Base-by-base conservation (phyloP, 2,888 invertebrate genomes). In the Hypselothyrea guttata region DNA sequence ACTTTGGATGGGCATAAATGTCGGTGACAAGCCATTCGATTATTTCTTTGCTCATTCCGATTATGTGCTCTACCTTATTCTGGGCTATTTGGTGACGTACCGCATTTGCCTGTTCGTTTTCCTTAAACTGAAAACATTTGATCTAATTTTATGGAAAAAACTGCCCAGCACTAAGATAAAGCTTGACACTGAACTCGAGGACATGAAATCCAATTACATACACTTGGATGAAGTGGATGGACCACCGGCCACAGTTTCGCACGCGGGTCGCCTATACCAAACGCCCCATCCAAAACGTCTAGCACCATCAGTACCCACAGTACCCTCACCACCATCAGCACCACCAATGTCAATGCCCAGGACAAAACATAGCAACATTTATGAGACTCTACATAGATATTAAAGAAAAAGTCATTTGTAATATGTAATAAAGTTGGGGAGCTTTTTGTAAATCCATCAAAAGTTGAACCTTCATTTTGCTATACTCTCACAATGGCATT, bases 211-310 rank as follows among this genome's bases (percentile, higher is more conserved):
- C 1, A 16, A 18, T 1, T 54, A 28, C 13, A 16, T 8, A 1
- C 8, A 8, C 1, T 1, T 68, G 4, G 69, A 68, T 51, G 0
- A 0, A 7, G 33, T 63, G 11, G 68, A 67, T 44, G 53, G 37
- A 37, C 13, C 54, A 15, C 59, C 49, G 7, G 54, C 65, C n/a
- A 33, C 7, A 1, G 0, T 66, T n/a, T 15, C 12, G 0, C 30
- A 38, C 28, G n/a, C 7, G 4, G 7, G 2, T 0, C 22, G 15
- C 22, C 7, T 4, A 7, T 9, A 7, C 0, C 33, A 7, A 18
- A 35, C 41, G 16, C 7, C 12, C 2, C 3, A 16, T 18, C n/a
- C 22, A 4, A 22, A 22, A 22, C 22, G 22, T 4, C 22, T 5
- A 22, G 22, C 22, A 22, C 22, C 22, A 22, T 4, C 22, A 22